phyloP scores from a whole-genome alignment of 2,888 invertebrate species.

The Stenodema calcarata region DNA sequence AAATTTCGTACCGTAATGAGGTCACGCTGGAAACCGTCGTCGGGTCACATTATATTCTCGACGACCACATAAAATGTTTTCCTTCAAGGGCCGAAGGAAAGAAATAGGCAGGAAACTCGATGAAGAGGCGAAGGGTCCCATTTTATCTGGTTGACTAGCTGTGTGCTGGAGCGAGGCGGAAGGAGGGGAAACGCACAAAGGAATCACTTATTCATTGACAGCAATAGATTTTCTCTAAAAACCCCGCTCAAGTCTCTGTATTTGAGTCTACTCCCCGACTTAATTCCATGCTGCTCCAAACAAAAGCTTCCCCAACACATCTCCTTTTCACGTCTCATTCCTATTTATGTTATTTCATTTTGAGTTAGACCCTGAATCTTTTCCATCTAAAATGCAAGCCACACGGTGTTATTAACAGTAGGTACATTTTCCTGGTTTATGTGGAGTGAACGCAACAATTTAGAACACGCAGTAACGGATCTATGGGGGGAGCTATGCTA shows the following conservation, averaged over 20 bases:
- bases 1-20: no score
- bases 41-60: no score
- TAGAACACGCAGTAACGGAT: no score
- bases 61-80: background rate
- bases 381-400: no score
- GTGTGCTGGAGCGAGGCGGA: background rate
- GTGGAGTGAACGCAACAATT: no score
- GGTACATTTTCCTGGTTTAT: no score
- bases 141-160: constrained; percentile 12
- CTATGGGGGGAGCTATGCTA: no score
- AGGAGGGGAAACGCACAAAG: background rate
- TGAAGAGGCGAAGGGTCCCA: background rate
- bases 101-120: background rate
- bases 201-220: constrained; percentile 39
- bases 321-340: no score
- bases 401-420: no score
- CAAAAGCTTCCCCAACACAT: background rate
- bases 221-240: constrained; percentile 39
- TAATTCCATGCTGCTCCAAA: background rate
- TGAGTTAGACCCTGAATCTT: no score
- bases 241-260: background rate
- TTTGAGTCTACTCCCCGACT: constrained; percentile 36
- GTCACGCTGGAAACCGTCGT: no score
- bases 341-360: no score
- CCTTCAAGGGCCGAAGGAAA: background rate